Evolutionary conservation across 2,113 vertebrate species (phyloP).

Genomic region (Perca fluviatilis): DNA sequence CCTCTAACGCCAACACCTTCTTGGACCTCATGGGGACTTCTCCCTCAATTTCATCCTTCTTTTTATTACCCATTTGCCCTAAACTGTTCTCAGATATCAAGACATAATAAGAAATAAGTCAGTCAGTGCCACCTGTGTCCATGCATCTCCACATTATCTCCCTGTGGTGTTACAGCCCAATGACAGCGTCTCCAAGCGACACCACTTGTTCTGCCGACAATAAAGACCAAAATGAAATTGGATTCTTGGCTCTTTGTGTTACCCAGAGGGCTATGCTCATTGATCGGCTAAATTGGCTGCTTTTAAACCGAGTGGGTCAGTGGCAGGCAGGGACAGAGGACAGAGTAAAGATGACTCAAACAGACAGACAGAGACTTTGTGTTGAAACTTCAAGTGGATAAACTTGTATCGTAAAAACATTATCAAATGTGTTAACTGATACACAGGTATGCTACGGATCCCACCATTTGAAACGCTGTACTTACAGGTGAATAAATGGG

Average conservation of each 20-base stretch:
- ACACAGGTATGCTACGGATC: background rate
- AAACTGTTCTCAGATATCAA: background rate
- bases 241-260: constrained; percentile 50
- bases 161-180: background rate
- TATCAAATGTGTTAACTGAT: background rate
- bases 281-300: constrained; percentile 61
- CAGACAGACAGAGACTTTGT: background rate
- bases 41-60: background rate
- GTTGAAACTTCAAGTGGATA: background rate
- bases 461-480: background rate
- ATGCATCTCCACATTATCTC: background rate
- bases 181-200: background rate
- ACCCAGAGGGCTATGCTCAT: constrained; percentile 49
- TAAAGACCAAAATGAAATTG: constrained; percentile 69
- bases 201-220: constrained; percentile 20
- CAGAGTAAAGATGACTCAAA: background rate
- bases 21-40: constrained; percentile 3
- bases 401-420: background rate
- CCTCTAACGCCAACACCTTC: background rate
- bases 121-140: background rate
- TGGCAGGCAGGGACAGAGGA: constrained; percentile 25
- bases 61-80: constrained; percentile 33
- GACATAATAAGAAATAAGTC: constrained; percentile 7
- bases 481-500: background rate
- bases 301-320: constrained; percentile 43